Conservation (phyloP, 1,140 invertebrate genomes). For the Lineus longissimus region DNA sequence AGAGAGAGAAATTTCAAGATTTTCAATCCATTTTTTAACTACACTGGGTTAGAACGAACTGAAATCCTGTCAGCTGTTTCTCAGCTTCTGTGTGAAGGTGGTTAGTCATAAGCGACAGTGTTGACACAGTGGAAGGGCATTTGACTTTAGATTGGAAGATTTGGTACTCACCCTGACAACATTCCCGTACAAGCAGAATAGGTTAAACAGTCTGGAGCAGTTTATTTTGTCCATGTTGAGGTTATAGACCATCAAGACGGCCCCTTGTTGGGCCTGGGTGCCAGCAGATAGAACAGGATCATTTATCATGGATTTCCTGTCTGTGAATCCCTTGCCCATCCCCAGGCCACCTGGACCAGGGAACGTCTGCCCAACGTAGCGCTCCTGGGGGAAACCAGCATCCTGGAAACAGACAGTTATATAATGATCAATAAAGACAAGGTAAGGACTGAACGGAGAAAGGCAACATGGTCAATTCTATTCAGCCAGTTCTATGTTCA, state of each 20-base stretch:
- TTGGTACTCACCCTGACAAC: constrained; percentile 80
- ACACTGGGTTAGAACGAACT: too few species aligned
- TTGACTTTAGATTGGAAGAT: too few species aligned
- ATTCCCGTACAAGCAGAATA: constrained; percentile 98
- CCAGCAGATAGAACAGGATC: constrained; percentile 29
- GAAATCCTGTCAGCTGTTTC: too few species aligned
- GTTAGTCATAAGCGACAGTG: too few species aligned
- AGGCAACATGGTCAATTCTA: too few species aligned
- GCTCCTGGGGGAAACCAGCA: not conserved
- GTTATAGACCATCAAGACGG: constrained; percentile 98
- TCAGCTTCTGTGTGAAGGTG: too few species aligned
- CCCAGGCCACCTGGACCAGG: not conserved
- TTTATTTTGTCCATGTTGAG: constrained; percentile 89
- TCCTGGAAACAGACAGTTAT: not conserved
- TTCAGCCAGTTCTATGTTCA: too few species aligned
- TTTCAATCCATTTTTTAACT: constrained; percentile 2
- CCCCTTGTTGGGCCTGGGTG: constrained; percentile 65
- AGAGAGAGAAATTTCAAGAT: too few species aligned
- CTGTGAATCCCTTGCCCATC: not conserved
- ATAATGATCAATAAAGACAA: too few species aligned
- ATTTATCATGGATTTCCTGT: constrained; percentile 28
- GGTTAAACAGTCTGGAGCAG: constrained; percentile 95
- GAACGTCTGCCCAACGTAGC: not conserved
- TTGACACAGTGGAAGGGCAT: too few species aligned
- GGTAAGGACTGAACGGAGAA: too few species aligned